Conservation (phyloP, 2,888 invertebrate species). For the Zhengitettix transpicula region DNA sequence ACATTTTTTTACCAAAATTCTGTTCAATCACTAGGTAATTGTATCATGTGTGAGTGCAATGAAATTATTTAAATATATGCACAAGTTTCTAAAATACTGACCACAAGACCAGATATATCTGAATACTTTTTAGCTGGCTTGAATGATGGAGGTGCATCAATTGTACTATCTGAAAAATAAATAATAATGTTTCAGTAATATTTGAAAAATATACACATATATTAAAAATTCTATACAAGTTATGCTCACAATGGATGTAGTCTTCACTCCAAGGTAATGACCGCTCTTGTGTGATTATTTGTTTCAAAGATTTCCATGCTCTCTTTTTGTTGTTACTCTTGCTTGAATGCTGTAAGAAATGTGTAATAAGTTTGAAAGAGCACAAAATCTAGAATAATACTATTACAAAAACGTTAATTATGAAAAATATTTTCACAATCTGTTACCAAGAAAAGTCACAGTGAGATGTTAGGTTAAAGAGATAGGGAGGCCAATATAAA, state of each 20-base stretch:
- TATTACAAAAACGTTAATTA: too few relatives aligned
- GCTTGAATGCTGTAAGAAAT: conserved; percentile 24
- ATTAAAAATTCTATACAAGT: background rate
- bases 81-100: conserved; percentile 26
- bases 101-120: conserved; percentile 74
- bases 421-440: too few relatives aligned
- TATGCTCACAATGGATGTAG: conserved; percentile 51
- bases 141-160: conserved; percentile 84
- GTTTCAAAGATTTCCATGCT: conserved; percentile 77
- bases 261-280: conserved; percentile 60
- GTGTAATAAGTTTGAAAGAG: too few relatives aligned
- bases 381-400: too few relatives aligned
- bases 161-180: conserved; percentile 51
- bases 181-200: background rate
- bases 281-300: conserved; percentile 68
- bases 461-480: too few relatives aligned
- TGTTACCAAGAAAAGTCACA: too few relatives aligned
- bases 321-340: conserved; percentile 48
- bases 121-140: conserved; percentile 87
- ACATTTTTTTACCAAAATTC: too few relatives aligned
- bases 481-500: too few relatives aligned
- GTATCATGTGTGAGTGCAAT: conserved; percentile 17
- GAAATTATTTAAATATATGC: conserved; percentile 1
- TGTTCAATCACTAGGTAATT: too few relatives aligned
- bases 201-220: background rate